Percentiles rank a stretch among this genome's conserved stretches.
Evolutionary conservation across 2,888 invertebrate species (phyloP).

Genomic region (Tubiluchus corallicola): DNA sequence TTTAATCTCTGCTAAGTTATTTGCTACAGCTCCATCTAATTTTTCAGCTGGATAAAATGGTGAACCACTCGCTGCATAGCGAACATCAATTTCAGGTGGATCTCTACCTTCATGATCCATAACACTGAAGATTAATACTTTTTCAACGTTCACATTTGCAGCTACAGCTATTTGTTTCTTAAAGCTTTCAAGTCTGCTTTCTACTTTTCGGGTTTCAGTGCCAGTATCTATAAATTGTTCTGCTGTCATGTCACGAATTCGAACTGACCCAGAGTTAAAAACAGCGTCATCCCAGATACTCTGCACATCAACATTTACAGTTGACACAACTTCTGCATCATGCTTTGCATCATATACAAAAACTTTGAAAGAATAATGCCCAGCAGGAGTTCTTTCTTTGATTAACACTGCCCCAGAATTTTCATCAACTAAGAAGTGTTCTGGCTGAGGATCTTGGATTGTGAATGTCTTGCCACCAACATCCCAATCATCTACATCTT

Average conservation of each 20-base stretch:
- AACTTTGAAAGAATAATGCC: conserved; percentile 58
- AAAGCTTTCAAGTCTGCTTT: conserved; percentile 75
- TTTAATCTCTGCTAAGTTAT: conserved; percentile 76
- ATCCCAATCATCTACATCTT: conserved; percentile 97
- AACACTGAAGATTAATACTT: conserved; percentile 91
- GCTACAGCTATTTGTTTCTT: conserved; percentile 71
- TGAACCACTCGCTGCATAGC: conserved; percentile 85
- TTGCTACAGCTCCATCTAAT: conserved; percentile 77
- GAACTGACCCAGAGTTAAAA: conserved; percentile 78
- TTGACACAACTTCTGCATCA: conserved; percentile 87
- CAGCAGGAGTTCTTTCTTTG: too few relatives aligned
- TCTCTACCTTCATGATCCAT: conserved; percentile 67
- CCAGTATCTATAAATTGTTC: conserved; percentile 61
- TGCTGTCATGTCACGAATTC: conserved; percentile 71
- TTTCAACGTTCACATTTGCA: too few relatives aligned
- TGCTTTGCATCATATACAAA: conserved; percentile 77
- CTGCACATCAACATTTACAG: conserved; percentile 80
- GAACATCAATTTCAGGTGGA: conserved; percentile 70
- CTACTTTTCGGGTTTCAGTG: conserved; percentile 21
- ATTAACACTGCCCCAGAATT: too few relatives aligned
- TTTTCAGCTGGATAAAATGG: conserved; percentile 85
- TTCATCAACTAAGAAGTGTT: too few relatives aligned
- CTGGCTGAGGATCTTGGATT: too few relatives aligned
- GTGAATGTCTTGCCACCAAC: conserved; percentile 90
- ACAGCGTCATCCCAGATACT: conserved; percentile 91